A percentile compares a stretch with the other conserved stretches of the same genome.
Evolutionary conservation across 1,140 invertebrate genomes (phyloP).

Genomic region (Drosophila burlai): DNA sequence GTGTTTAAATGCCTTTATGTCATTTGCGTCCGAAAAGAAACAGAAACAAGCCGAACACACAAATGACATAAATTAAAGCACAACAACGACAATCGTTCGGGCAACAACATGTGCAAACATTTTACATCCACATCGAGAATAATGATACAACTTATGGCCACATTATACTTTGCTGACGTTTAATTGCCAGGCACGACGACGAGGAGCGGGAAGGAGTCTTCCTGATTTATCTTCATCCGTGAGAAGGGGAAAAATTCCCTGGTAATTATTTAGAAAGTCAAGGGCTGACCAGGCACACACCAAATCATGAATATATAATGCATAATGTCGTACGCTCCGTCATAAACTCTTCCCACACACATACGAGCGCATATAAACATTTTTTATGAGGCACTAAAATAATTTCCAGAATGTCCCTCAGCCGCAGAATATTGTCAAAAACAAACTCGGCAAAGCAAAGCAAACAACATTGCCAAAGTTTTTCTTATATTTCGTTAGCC

Average conservation of each 20-base stretch:
- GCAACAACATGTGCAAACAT: constrained; percentile 30
- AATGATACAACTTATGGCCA: constrained; percentile 72
- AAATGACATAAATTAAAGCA: constrained; percentile 74
- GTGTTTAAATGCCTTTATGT: constrained; percentile 81
- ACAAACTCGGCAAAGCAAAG: constrained; percentile 16
- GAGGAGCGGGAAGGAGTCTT: constrained; percentile 23
- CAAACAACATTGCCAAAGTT: constrained; percentile 15
- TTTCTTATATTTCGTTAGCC: constrained; percentile 22
- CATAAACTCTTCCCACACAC: constrained; percentile 46
- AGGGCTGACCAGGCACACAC: constrained; percentile 40
- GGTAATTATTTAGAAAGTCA: constrained; percentile 63
- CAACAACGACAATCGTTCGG: constrained; percentile 26
- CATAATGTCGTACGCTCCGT: constrained; percentile 18
- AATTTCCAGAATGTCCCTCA: constrained; percentile 18
- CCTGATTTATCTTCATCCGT: constrained; percentile 54
- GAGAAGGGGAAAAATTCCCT: constrained; percentile 38
- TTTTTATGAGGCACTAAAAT: constrained; percentile 67
- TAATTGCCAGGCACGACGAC: constrained; percentile 42
- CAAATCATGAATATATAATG: constrained; percentile 61
- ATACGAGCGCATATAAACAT: constrained; percentile 34
- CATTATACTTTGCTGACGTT: constrained; percentile 72
- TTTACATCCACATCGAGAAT: constrained; percentile 58
- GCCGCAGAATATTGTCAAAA: constrained; percentile 50
- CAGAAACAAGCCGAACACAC: constrained; percentile 70
- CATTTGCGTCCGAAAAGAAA: constrained; percentile 50